Conservation (phyloP, 2,113 vertebrate genomes). For the Lanius collurio region DNA sequence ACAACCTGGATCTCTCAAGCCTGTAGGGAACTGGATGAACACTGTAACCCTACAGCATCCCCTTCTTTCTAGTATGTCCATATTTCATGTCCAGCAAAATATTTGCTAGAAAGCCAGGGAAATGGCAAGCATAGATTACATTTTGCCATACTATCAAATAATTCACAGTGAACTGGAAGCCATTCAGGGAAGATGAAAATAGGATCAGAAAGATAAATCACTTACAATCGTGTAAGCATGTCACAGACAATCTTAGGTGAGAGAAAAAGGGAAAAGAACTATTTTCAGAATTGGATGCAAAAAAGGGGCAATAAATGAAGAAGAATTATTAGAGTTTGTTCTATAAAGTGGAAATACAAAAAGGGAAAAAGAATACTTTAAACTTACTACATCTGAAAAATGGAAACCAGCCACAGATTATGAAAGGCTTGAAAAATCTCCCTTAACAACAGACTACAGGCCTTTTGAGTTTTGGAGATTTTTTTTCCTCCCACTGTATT, state of each 20-base stretch:
- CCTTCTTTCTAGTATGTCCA: not conserved
- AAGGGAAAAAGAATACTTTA: not conserved
- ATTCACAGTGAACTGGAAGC: slow-evolving; percentile 7
- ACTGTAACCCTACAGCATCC: not conserved
- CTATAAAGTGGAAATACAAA: not conserved
- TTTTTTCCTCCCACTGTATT: not conserved
- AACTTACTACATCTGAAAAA: not conserved
- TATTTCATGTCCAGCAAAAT: not conserved
- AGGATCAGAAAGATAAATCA: slow-evolving; percentile 18
- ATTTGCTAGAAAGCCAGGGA: not conserved
- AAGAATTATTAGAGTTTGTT: not conserved
- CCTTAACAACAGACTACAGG: not conserved
- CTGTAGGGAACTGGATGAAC: not conserved
- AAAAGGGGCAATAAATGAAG: not conserved
- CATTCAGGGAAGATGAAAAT: slow-evolving; percentile 31
- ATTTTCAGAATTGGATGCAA: not conserved
- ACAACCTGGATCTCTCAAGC: fast-evolving
- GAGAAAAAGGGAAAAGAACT: not conserved
- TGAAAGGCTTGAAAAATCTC: slow-evolving; percentile 11
- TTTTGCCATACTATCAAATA: slow-evolving; percentile 8
- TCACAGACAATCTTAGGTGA: not conserved
- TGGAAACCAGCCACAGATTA: not conserved
- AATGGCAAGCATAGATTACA: not conserved
- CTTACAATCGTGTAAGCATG: not conserved
- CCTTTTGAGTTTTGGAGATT: not conserved